Conservation (phyloP, 2,888 invertebrate genomes). For the Philonicus albiceps region DNA sequence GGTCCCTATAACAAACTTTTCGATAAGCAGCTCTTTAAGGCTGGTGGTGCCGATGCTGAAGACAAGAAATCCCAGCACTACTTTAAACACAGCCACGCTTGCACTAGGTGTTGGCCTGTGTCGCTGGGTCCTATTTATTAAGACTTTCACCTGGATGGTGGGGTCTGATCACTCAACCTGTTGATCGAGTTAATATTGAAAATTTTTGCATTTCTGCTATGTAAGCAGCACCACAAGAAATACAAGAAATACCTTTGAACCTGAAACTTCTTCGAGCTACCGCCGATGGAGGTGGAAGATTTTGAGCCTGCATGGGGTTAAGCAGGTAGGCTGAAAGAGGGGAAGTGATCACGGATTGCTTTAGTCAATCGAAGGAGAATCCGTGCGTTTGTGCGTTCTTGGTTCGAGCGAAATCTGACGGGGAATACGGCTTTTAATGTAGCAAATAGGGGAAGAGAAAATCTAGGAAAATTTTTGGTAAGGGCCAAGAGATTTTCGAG, state of each 20-base stretch:
- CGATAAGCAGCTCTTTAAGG: neutral
- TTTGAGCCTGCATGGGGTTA: neutral
- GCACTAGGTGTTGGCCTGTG: constrained; percentile 64
- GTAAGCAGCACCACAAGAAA: neutral
- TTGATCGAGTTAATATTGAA: neutral
- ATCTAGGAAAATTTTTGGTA: neutral
- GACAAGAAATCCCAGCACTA: constrained; percentile 56
- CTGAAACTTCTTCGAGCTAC: neutral
- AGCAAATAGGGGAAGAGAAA: neutral
- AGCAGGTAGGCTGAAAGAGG: neutral
- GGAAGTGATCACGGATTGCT: neutral
- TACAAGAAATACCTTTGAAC: constrained; percentile 26
- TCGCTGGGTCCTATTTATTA: constrained; percentile 65
- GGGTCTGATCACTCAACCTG: constrained; percentile 51
- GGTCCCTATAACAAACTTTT: neutral
- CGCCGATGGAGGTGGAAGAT: neutral
- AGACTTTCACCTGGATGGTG: constrained; percentile 58
- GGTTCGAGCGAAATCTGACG: neutral
- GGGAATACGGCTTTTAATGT: neutral
- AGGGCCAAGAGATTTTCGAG: neutral
- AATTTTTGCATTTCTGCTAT: constrained; percentile 26
- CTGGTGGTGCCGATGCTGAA: constrained; percentile 19
- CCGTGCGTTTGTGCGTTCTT: neutral
- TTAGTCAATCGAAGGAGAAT: neutral
- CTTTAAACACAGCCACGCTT: constrained; percentile 63